Percentiles rank a stretch among this genome's conserved stretches.
phyloP scores from a whole-genome alignment of 2,113 vertebrate species.

The human region GRCh38 chr6:22766001-22766500 shows the following conservation, averaged over 20 bases:
- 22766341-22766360: no score
- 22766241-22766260: background rate
- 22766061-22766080: background rate
- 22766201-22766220: background rate
- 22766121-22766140: background rate
- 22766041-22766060: background rate
- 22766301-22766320: background rate
- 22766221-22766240: background rate
- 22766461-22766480: background rate
- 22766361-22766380: background rate
- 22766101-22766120: background rate
- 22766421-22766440: background rate
- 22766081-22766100: background rate
- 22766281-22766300: background rate
- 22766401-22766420: background rate
- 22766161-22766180: background rate
- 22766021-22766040: background rate
- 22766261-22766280: background rate
- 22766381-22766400: background rate
- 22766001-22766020: background rate
- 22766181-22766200: background rate
- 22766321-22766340: background rate
- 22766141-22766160: background rate
- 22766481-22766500: background rate
- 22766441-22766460: background rate